phyloP scores from a whole-genome alignment of 2,797 vertebrate genomes.

The Sebastes oblongus region DNA sequence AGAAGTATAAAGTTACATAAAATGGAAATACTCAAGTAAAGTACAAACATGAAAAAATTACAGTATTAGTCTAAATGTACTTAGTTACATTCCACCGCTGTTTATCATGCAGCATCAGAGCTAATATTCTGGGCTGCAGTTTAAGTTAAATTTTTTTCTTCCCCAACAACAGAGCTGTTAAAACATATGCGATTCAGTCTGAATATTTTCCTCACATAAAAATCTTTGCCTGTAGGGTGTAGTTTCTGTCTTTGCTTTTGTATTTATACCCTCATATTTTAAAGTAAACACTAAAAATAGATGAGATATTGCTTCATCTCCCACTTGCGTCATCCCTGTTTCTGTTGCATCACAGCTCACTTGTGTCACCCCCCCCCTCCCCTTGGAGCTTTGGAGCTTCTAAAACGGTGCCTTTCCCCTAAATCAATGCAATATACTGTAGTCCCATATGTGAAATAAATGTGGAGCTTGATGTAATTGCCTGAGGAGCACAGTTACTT shows the following conservation, averaged over 20 bases:
- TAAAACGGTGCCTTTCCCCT: constrained; percentile 6
- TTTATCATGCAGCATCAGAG: neutral
- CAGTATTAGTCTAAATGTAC: too few relatives aligned
- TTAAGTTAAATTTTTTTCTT: neutral
- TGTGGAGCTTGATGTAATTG: constrained; percentile 38
- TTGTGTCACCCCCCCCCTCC: neutral
- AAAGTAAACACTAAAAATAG: constrained; percentile 24
- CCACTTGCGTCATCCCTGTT: constrained; percentile 24
- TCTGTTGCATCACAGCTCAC: constrained; percentile 22
- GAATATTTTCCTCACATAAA: constrained; percentile 4
- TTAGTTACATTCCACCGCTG: too few relatives aligned
- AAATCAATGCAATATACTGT: constrained; percentile 23
- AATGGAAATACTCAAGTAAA: too few relatives aligned
- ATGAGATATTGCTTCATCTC: constrained; percentile 14
- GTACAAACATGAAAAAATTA: too few relatives aligned
- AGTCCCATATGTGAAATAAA: constrained; percentile 47
- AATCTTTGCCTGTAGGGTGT: neutral
- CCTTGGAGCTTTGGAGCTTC: neutral
- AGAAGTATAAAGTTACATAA: too few relatives aligned
- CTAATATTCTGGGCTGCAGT: neutral
- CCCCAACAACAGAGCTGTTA: neutral
- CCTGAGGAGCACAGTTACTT: constrained; percentile 45
- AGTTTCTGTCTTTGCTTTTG: constrained; percentile 1
- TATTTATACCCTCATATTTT: constrained; percentile 2
- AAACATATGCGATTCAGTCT: neutral